Percentiles rank a stretch among this genome's conserved stretches.
phyloP scores from a whole-genome alignment of 2,113 vertebrate species.

The Myocastor coypus region DNA sequence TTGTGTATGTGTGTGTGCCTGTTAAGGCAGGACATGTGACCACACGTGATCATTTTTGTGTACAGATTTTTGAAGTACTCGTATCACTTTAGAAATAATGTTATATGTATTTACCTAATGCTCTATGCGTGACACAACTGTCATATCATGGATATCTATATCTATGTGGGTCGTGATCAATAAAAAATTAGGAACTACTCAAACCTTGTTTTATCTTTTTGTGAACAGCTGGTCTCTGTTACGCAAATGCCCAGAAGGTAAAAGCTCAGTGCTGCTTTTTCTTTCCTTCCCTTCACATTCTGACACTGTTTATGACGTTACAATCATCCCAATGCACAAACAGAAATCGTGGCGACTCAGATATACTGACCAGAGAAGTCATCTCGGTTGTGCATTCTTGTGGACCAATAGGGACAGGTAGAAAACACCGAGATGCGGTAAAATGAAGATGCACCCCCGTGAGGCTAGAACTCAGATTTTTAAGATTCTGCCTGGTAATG shows the following conservation, averaged over 20 bases:
- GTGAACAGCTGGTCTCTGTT: not conserved
- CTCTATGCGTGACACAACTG: not conserved
- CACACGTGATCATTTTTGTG: not conserved
- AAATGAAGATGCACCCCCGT: not conserved
- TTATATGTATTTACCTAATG: not conserved
- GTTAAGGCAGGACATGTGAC: not conserved
- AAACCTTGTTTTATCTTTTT: not conserved
- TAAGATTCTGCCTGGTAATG: not conserved
- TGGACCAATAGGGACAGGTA: not conserved
- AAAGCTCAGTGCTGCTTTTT: not conserved
- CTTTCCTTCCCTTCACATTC: not conserved
- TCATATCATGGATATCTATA: not conserved
- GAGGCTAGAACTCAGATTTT: not conserved
- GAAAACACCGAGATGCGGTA: not conserved
- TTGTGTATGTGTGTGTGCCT: no score
- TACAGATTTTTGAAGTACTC: not conserved
- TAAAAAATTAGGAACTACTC: not conserved
- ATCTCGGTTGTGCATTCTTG: not conserved
- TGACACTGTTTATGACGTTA: not conserved
- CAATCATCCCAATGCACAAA: not conserved
- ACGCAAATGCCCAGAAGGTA: not conserved
- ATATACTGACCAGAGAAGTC: not conserved
- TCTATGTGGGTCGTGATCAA: not conserved
- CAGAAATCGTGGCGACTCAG: not conserved
- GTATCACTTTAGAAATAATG: not conserved